These are phyloP conservation scores for Pelochelys cantorii DNA, from an alignment of 2,797 vertebrate species.

Conservation along the genomic window DNA sequence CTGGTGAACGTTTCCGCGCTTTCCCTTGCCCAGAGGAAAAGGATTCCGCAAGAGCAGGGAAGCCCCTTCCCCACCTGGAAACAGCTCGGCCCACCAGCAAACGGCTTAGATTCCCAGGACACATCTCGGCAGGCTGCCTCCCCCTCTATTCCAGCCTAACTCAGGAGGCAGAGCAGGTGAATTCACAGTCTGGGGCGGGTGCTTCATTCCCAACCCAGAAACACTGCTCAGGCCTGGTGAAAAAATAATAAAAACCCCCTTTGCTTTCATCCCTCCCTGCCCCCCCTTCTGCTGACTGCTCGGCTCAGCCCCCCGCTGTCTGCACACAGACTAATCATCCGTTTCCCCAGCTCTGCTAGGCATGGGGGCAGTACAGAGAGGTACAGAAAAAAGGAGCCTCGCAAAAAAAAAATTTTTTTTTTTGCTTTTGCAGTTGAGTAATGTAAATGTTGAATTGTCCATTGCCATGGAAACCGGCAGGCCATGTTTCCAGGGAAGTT, in stretches of 20 bases:
- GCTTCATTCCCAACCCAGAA: neutral
- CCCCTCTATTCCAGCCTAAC: neutral
- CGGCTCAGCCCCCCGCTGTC: neutral
- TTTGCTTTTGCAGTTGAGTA: neutral
- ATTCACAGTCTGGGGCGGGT: neutral
- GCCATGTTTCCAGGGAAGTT: neutral
- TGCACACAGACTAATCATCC: neutral
- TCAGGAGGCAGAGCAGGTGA: neutral
- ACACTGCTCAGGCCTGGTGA: neutral
- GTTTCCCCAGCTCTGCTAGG: neutral
- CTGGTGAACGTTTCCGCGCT: neutral
- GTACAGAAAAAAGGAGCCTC: neutral
- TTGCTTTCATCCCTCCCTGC: slow-evolving; percentile 41
- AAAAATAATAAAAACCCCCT: slow-evolving; percentile 46
- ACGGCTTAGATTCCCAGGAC: neutral
- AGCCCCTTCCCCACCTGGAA: neutral
- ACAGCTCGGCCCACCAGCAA: neutral
- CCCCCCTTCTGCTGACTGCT: accelerated
- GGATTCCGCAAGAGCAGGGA: neutral
- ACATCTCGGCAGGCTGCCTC: neutral
- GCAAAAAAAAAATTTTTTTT: neutral
- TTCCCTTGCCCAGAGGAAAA: neutral
- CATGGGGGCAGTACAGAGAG: neutral
- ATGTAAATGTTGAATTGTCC: neutral
- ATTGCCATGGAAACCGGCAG: neutral